Conservation (phyloP, 2,113 vertebrate genomes). For the Brienomyrus brachyistius region DNA sequence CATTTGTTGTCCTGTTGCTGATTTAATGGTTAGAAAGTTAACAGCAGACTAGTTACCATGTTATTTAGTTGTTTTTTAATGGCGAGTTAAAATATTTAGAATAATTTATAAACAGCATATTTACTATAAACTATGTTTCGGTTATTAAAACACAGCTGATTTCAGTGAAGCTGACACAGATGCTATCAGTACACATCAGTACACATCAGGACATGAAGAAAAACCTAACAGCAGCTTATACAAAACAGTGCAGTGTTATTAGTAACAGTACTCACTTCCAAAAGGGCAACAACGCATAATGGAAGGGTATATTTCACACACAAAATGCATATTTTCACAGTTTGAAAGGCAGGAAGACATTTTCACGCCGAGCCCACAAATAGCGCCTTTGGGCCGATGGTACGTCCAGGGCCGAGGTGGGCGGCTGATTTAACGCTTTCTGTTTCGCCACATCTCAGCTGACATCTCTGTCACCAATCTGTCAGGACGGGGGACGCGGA, state of each 20-base stretch:
- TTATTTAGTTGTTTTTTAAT: conserved; percentile 65
- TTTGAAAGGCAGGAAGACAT: conserved; percentile 38
- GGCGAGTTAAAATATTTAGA: conserved; percentile 61
- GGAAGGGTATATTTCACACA: neutral
- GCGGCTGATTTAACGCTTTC: neutral
- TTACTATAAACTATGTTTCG: conserved; percentile 27
- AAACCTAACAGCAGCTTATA: conserved; percentile 20
- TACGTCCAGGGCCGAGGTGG: neutral
- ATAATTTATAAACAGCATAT: conserved; percentile 45
- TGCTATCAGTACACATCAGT: conserved; percentile 10
- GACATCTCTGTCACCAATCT: neutral
- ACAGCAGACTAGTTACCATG: conserved; percentile 56
- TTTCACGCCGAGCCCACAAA: conserved; percentile 30
- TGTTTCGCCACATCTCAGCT: neutral
- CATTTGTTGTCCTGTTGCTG: conserved; percentile 41
- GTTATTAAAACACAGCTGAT: conserved; percentile 40
- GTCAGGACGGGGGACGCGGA: neutral
- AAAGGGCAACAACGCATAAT: conserved; percentile 21
- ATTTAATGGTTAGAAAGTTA: conserved; percentile 55
- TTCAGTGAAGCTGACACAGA: conserved; percentile 25
- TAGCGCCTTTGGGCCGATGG: neutral
- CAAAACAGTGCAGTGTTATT: neutral
- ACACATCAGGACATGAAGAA: conserved; percentile 29
- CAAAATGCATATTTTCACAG: conserved; percentile 12
- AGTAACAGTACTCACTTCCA: conserved; percentile 8